phyloP scores from a whole-genome alignment of 2,888 invertebrate species.

The Papilio gigon region DNA sequence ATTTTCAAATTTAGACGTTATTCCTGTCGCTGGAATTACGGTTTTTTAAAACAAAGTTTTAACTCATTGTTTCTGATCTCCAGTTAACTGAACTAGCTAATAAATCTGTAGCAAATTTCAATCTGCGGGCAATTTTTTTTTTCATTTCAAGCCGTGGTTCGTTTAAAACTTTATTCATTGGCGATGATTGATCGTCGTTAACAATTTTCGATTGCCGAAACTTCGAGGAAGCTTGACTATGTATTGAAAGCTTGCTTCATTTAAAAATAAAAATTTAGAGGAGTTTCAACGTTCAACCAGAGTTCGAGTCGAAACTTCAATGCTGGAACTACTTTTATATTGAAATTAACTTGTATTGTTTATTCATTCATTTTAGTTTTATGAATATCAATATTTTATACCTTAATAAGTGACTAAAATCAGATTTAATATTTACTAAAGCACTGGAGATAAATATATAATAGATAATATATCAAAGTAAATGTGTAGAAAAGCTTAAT shows the following conservation, averaged over 20 bases:
- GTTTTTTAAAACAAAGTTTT: constrained; percentile 8
- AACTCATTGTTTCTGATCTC: constrained; percentile 9
- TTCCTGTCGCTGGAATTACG: neutral
- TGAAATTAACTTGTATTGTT: constrained; percentile 17
- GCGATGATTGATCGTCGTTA: constrained; percentile 25
- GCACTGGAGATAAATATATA: too few relatives aligned
- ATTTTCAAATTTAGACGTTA: neutral
- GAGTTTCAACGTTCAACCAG: constrained; percentile 9
- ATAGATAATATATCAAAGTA: too few relatives aligned
- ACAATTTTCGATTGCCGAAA: constrained; percentile 23
- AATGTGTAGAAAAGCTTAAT: too few relatives aligned
- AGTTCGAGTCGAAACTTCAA: constrained; percentile 9
- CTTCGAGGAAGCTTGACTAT: constrained; percentile 1
- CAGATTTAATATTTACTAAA: too few relatives aligned
- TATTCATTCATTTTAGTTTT: neutral
- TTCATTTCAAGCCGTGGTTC: neutral
- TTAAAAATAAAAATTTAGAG: constrained; percentile 14
- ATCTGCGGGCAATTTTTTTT: neutral
- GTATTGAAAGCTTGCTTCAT: constrained; percentile 16
- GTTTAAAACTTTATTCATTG: constrained; percentile 17
- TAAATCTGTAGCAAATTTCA: constrained; percentile 16
- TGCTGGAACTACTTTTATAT: neutral
- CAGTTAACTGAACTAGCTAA: constrained; percentile 14
- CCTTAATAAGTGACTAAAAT: too few relatives aligned
- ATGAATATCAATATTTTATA: neutral